Evolutionary conservation across 2,113 vertebrate genomes (phyloP).

Genomic region (Ceratotherium simum): DNA sequence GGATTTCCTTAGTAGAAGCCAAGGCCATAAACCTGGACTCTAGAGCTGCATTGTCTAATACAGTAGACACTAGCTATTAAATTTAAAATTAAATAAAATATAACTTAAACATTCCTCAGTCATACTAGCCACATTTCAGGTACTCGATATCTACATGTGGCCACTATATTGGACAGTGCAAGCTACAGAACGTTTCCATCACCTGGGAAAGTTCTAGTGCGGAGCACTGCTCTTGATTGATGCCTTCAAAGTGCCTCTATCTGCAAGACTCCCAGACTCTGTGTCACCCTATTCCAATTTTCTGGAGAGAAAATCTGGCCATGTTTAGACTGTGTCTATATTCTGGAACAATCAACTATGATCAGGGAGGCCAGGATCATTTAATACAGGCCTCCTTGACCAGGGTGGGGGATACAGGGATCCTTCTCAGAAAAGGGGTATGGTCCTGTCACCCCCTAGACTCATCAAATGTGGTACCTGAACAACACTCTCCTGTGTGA

Average conservation of each 20-base stretch:
- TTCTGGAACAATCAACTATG: not conserved
- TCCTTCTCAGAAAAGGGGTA: not conserved
- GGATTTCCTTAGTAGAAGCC: not conserved
- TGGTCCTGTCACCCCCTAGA: not conserved
- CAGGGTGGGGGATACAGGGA: fast-evolving
- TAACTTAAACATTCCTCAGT: not conserved
- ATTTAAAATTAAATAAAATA: not conserved
- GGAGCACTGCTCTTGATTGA: not conserved
- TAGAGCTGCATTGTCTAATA: not conserved
- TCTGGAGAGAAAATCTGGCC: not conserved
- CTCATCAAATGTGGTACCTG: not conserved
- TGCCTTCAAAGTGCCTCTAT: fast-evolving
- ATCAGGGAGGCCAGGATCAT: not conserved
- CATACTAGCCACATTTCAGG: not conserved
- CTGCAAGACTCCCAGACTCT: not conserved
- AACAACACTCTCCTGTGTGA: not conserved
- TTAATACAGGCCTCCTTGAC: not conserved
- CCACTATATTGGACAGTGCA: no score
- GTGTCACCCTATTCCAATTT: not conserved
- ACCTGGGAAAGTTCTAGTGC: not conserved
- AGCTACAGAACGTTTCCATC: not conserved
- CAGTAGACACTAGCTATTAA: not conserved
- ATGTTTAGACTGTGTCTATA: not conserved
- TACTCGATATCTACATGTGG: not conserved
- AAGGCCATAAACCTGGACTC: not conserved